These are phyloP conservation scores for Archaeoteleia sp. DNA, from an alignment of 2,888 invertebrate species.

Conservation along the genomic window DNA sequence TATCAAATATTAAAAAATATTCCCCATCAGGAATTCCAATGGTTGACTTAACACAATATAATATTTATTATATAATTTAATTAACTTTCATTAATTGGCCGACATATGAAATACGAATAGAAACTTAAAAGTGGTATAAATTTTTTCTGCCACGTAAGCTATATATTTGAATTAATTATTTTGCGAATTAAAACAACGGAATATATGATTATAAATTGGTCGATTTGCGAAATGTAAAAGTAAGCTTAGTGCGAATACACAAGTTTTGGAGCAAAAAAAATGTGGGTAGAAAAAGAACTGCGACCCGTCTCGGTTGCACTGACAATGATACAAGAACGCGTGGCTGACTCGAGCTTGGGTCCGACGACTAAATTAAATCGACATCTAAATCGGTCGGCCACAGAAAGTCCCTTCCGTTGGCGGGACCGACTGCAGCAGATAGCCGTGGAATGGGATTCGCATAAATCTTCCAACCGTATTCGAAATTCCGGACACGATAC, in stretches of 20 bases:
- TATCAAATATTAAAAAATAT: too few species aligned
- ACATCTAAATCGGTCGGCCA: constrained; percentile 65
- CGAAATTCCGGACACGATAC: constrained; percentile 59
- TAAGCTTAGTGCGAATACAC: constrained; percentile 28
- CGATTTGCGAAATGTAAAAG: too few species aligned
- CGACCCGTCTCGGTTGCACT: constrained; percentile 19
- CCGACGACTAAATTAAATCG: constrained; percentile 67
- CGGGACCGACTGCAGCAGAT: constrained; percentile 20
- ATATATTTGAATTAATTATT: too few species aligned
- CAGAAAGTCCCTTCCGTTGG: constrained; percentile 22
- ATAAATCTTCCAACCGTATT: constrained; percentile 60
- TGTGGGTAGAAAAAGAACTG: constrained; percentile 10
- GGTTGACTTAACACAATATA: too few species aligned
- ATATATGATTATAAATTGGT: too few species aligned
- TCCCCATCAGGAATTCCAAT: too few species aligned
- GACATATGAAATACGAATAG: too few species aligned
- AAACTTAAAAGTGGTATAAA: too few species aligned
- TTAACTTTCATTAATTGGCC: too few species aligned
- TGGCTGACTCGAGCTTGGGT: constrained; percentile 35
- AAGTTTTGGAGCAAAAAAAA: constrained; percentile 31
- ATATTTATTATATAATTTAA: too few species aligned
- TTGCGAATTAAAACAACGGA: too few species aligned
- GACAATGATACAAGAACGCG: constrained; percentile 47
- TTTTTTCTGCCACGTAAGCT: too few species aligned
- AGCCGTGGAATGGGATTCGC: constrained; percentile 41